Base-by-base conservation (phyloP, 2,797 vertebrate species). In the Falco novaeseelandiae region DNA sequence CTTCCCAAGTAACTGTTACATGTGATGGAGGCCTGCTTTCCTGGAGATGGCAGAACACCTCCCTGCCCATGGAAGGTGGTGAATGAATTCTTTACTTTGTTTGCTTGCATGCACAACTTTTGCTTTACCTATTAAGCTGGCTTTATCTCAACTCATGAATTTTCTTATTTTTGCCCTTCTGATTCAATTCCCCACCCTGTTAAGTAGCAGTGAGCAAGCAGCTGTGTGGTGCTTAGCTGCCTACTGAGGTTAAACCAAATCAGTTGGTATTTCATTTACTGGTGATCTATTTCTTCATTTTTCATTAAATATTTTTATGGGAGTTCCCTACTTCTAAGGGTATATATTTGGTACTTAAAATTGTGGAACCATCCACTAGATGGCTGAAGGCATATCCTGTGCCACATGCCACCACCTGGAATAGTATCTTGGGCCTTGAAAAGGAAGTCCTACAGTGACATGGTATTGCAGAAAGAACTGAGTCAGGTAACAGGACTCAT, bases 191-290 rank as follows among this genome's bases (percentile, higher is more conserved):
- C 10, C 19, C 10, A 38, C 38, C 12, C 19, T 21, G 29, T 52
- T 0, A 1, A 66, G 3, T 3, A 6, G 22, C 42, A 42, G 16
- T 42, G 10, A 73, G 4, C 15, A 51, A 67, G 27, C 52, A 10
- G 38, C 25, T 46, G 16, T 17, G 29, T 73, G 20, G 19, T 74
- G 8, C 32, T 81, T 38, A 38, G 27, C n/a, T 81, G 7, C 32
- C 26, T 49, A 49, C 36, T 51, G 61, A 36, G 5, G 19, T 66
- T 66, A 59, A 66, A 66, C 16, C 10, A 46, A 36, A 67, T 21
- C 5, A n/a, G 6, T 6, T 72, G 19, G 6, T 42, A 55, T 86
- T 91, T 61, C 13, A 29, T 49, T 91, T 62, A 26, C 19, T 46
- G 38, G 16, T 6, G 13, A n/a, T 32, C 6, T 14, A 22, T 58